Percentiles rank a stretch among this genome's conserved stretches.
phyloP scores from a whole-genome alignment of 2,888 invertebrate genomes.

The Pyrrhia umbra region DNA sequence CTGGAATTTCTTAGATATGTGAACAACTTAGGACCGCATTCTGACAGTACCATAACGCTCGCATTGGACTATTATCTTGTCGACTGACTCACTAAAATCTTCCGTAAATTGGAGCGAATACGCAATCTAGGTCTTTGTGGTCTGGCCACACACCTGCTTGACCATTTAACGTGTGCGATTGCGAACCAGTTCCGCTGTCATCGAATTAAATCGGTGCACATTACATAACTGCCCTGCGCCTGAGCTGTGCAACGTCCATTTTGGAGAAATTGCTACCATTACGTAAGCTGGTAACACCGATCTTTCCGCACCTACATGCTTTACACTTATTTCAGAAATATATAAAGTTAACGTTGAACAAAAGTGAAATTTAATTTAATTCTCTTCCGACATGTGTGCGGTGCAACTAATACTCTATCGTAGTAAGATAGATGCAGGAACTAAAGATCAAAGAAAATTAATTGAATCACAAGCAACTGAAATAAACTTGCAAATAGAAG shows the following conservation, averaged over 20 bases:
- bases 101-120: conserved; percentile 30
- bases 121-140: conserved; percentile 23
- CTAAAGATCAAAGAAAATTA: conserved; percentile 26
- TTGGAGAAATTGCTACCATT: conserved; percentile 77
- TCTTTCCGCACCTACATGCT: conserved; percentile 62
- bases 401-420: conserved; percentile 31
- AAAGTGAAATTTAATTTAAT: conserved; percentile 56
- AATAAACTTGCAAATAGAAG: conserved; percentile 44
- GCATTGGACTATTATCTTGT: conserved; percentile 20
- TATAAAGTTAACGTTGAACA: conserved; percentile 50
- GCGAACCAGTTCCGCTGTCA: conserved; percentile 68
- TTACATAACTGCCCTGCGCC: conserved; percentile 70
- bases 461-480: conserved; percentile 37
- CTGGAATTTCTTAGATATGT: conserved; percentile 14
- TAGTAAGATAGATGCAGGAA: conserved; percentile 38
- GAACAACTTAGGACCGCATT: conserved; percentile 25
- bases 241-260: conserved; percentile 62
- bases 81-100: conserved; percentile 27
- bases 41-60: conserved; percentile 13
- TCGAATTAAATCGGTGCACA: conserved; percentile 62
- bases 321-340: conserved; percentile 52
- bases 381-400: conserved; percentile 41
- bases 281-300: conserved; percentile 63
- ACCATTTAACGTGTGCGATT: conserved; percentile 44
- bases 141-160: conserved; percentile 43